Evolutionary conservation across 2,113 vertebrate genomes (phyloP).

Genomic region (Lampris incognitus): DNA sequence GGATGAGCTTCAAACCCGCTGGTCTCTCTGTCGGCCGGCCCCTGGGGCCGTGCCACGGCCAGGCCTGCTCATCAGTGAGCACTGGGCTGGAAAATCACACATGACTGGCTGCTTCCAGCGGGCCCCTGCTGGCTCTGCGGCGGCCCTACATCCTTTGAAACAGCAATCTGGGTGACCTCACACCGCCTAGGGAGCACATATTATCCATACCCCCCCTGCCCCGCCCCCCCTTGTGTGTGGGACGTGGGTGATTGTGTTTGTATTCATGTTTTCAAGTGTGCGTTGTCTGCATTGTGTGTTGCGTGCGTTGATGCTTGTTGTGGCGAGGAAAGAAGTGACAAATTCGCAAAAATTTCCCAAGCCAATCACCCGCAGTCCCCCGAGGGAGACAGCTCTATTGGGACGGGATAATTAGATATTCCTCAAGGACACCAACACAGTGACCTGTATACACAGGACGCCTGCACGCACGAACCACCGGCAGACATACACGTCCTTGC

Average conservation of each 20-base stretch:
- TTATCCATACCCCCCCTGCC: constrained; percentile 65
- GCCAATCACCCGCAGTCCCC: constrained; percentile 61
- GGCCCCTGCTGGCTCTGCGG: constrained; percentile 63
- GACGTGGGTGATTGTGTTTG: constrained; percentile 20
- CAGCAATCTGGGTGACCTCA: constrained; percentile 79
- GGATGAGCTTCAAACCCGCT: constrained; percentile 71
- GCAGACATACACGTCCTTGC: constrained; percentile 60
- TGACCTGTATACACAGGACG: constrained; percentile 61
- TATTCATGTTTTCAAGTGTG: constrained; percentile 10
- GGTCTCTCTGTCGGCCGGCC: constrained; percentile 58
- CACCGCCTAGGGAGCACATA: constrained; percentile 64
- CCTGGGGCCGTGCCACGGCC: constrained; percentile 56
- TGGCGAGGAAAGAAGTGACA: constrained; percentile 52
- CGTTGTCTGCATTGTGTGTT: constrained; percentile 16
- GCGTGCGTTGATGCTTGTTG: constrained; percentile 31
- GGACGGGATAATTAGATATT: constrained; percentile 67
- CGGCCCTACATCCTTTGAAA: constrained; percentile 79
- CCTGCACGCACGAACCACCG: constrained; percentile 23
- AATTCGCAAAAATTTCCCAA: constrained; percentile 54
- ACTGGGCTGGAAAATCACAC: constrained; percentile 80
- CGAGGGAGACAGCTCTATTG: constrained; percentile 49
- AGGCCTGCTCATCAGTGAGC: constrained; percentile 75
- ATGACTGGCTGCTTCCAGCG: constrained; percentile 78
- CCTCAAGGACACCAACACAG: constrained; percentile 46
- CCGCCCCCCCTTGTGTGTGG: constrained; percentile 13